Evolutionary conservation across 2,113 vertebrate species (phyloP).

Genomic region (Cromileptes altivelis): DNA sequence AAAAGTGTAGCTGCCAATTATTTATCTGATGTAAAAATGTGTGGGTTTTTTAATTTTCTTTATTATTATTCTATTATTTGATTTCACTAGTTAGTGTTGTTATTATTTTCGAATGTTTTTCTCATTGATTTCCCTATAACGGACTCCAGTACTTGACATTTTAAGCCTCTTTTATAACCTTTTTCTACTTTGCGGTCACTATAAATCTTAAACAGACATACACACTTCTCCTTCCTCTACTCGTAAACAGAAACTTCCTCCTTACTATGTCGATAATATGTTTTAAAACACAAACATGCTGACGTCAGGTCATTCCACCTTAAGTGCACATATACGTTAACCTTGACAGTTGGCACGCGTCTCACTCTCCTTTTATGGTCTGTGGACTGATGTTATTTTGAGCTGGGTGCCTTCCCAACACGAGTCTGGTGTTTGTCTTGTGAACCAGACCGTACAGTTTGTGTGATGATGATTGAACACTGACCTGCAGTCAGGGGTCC

Average conservation of each 20-base stretch:
- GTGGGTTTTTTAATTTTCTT: no score
- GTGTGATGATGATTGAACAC: neutral
- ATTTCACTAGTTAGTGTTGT: no score
- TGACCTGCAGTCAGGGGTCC: neutral
- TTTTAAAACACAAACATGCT: neutral
- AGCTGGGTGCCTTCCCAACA: conserved; percentile 7
- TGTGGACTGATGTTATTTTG: conserved; percentile 1
- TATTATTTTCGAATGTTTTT: no score
- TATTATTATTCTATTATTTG: no score
- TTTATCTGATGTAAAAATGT: no score
- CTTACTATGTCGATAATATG: neutral
- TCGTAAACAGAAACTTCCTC: neutral
- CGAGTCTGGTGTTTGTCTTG: neutral
- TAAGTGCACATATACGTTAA: conserved; percentile 13
- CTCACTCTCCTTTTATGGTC: conserved; percentile 32
- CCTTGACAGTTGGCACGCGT: conserved; percentile 11
- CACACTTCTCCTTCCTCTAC: neutral
- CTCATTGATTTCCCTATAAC: neutral
- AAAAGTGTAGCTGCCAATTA: no score
- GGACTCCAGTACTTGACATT: neutral
- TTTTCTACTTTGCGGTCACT: neutral
- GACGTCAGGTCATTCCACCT: neutral
- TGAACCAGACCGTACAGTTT: neutral
- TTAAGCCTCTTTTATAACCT: conserved; percentile 40
- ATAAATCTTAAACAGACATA: conserved; percentile 9